These are phyloP conservation scores for Planococcus citri DNA, from an alignment of 1,140 invertebrate genomes.

Conservation along the genomic window DNA sequence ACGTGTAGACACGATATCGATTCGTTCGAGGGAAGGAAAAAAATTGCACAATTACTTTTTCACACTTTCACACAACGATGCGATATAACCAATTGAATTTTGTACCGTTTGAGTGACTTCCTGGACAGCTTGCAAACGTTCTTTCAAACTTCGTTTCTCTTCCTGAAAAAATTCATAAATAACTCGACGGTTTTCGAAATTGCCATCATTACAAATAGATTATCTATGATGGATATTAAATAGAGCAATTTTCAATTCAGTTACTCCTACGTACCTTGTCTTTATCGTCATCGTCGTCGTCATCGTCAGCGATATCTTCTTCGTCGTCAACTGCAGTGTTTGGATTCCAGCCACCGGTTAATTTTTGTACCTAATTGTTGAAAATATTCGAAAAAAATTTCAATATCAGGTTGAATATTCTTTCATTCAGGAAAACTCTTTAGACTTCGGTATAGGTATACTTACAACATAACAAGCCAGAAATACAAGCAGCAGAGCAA, in stretches of 20 bases:
- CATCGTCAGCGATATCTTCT: conserved; percentile 45
- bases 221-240: too few species aligned
- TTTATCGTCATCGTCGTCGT: conserved; percentile 65
- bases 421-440: neutral
- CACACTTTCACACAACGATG: conserved; percentile 78
- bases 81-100: conserved; percentile 83
- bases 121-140: conserved; percentile 84
- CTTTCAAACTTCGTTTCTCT: conserved; percentile 90
- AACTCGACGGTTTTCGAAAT: neutral
- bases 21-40: neutral
- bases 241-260: too few species aligned
- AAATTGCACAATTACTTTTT: conserved; percentile 58
- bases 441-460: neutral
- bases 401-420: neutral
- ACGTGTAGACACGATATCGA: neutral
- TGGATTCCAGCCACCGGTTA: neutral
- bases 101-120: conserved; percentile 91
- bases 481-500: conserved; percentile 60
- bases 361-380: conserved; percentile 4
- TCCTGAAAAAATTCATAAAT: conserved; percentile 44
- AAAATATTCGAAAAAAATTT: neutral
- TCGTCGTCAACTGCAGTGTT: conserved; percentile 31
- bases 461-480: conserved; percentile 55
- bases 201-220: neutral
- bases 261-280: conserved; percentile 42